Evolutionary conservation across 2,113 vertebrate genomes (phyloP).

Genomic region (Pterocles burchelli): DNA sequence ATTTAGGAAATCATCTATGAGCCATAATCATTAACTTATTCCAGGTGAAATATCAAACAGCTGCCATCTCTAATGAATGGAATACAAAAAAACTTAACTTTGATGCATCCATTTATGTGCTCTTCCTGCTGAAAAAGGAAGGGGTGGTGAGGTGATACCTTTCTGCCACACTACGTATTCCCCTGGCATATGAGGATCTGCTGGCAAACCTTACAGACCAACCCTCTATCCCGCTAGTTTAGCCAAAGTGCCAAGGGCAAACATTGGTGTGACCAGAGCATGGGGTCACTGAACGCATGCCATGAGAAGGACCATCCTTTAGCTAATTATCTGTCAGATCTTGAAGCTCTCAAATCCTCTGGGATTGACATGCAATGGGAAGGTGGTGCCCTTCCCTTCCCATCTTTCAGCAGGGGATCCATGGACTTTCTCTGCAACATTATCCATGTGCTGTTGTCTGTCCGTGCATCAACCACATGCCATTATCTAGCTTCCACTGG

Average conservation of each 20-base stretch:
- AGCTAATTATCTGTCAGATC: background rate
- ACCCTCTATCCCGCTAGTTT: accelerated
- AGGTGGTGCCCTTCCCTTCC: background rate
- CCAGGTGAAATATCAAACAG: background rate
- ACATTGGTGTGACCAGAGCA: background rate
- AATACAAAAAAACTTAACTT: background rate
- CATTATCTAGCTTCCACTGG: background rate
- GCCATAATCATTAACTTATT: background rate
- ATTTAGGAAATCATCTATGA: background rate
- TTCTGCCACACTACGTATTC: accelerated
- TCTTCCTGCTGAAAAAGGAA: background rate
- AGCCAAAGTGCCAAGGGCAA: background rate
- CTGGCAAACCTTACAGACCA: background rate
- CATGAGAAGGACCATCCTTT: background rate
- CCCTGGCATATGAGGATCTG: background rate
- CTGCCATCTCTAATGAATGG: background rate
- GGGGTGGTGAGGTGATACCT: background rate
- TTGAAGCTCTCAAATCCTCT: background rate
- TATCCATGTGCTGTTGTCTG: background rate
- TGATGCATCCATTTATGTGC: background rate
- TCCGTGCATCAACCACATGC: background rate
- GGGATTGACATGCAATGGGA: background rate
- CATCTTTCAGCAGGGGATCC: background rate
- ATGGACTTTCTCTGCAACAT: background rate
- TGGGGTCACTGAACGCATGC: background rate